phyloP scores from a whole-genome alignment of 2,113 vertebrate genomes.

The Spermophilus dauricus region DNA sequence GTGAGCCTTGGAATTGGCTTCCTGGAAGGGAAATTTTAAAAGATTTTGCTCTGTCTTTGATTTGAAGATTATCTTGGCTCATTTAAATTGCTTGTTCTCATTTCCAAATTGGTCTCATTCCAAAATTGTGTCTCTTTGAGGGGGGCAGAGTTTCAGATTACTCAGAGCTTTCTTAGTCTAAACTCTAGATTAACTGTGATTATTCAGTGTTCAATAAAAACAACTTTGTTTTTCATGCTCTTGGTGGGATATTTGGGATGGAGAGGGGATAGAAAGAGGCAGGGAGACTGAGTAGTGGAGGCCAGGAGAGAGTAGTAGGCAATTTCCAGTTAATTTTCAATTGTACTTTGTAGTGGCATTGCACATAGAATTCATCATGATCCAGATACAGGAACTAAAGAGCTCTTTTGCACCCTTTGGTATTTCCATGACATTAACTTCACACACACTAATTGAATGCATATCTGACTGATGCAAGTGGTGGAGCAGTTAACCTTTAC shows the following conservation, averaged over 20 bases:
- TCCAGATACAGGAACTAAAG: not conserved
- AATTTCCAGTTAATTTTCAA: not conserved
- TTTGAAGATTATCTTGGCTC: not conserved
- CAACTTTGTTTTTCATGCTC: not conserved
- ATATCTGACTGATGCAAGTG: not conserved
- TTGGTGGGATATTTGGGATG: not conserved
- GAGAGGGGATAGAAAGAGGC: not conserved
- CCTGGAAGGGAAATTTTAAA: not conserved
- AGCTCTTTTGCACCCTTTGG: not conserved
- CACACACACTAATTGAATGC: not conserved
- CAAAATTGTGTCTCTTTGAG: not conserved
- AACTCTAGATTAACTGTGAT: not conserved
- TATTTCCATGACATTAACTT: conserved; percentile 37
- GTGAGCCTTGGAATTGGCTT: not conserved
- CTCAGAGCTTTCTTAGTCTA: not conserved
- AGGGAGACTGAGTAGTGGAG: not conserved
- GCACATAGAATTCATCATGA: not conserved
- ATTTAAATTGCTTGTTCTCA: not conserved
- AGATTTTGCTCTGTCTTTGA: not conserved
- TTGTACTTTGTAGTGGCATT: not conserved
- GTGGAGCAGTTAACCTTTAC: not conserved
- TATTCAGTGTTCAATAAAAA: not conserved
- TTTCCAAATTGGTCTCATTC: conserved; percentile 33
- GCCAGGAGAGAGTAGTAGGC: fast-evolving
- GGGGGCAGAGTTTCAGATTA: not conserved